Evolutionary conservation across 2,113 vertebrate genomes (phyloP).

Genomic region (Poeciliopsis turrubarensis): DNA sequence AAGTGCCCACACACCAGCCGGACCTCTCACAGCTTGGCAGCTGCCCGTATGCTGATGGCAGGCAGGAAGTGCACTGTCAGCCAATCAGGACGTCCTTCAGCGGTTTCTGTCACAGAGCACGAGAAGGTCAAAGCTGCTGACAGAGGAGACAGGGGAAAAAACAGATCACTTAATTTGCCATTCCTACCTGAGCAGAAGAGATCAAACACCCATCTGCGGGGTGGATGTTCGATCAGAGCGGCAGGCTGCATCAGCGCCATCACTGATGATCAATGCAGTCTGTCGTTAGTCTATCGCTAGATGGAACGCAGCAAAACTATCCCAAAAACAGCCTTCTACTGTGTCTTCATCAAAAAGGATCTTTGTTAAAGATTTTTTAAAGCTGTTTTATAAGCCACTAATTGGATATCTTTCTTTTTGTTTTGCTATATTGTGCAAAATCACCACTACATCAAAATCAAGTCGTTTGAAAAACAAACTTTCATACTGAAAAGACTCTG

Average conservation of each 20-base stretch:
- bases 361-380: neutral
- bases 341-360: neutral
- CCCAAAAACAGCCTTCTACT: neutral
- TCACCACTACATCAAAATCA: neutral
- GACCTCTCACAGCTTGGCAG: constrained; percentile 77
- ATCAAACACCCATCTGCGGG: constrained; percentile 38
- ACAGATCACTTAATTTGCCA: constrained; percentile 65
- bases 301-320: neutral
- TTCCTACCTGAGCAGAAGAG: constrained; percentile 48
- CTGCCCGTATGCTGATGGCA: constrained; percentile 64
- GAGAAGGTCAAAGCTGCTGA: constrained; percentile 75
- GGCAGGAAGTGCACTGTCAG: constrained; percentile 80
- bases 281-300: neutral
- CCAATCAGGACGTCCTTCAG: constrained; percentile 72
- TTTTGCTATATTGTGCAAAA: no score
- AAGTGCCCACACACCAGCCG: constrained; percentile 67
- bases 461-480: neutral
- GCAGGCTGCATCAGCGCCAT: constrained; percentile 6
- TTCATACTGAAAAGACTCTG: neutral
- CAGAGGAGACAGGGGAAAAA: constrained; percentile 51
- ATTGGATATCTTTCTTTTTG: no score
- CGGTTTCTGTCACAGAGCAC: constrained; percentile 50
- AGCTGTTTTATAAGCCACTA: no score
- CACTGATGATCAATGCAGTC: constrained; percentile 22
- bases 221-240: constrained; percentile 32